phyloP scores from a whole-genome alignment of 2,113 vertebrate species.

The Corythaeola cristata region DNA sequence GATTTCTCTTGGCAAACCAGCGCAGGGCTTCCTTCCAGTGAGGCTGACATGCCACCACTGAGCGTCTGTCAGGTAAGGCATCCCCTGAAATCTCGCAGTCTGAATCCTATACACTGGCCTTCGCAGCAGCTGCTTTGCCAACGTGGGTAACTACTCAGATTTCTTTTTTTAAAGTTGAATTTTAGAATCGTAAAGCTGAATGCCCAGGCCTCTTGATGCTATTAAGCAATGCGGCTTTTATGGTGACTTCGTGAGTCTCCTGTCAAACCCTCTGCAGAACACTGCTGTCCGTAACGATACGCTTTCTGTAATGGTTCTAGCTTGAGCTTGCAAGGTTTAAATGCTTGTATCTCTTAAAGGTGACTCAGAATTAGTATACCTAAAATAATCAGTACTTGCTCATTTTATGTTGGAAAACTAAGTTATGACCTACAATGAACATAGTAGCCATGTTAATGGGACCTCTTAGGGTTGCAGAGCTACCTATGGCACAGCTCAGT shows the following conservation, averaged over 20 bases:
- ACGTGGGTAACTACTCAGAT: background rate
- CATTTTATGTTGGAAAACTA: background rate
- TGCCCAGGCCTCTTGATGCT: background rate
- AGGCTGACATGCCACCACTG: constrained; percentile 23
- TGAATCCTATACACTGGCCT: background rate
- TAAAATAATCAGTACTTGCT: background rate
- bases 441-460: too few species aligned
- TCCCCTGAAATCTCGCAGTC: background rate
- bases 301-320: background rate
- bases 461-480: background rate
- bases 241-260: background rate
- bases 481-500: background rate
- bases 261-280: background rate
- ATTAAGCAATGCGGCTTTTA: background rate
- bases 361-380: background rate
- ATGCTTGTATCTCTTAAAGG: background rate
- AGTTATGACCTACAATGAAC: background rate
- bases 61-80: background rate
- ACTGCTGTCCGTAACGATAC: background rate
- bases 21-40: constrained; percentile 25
- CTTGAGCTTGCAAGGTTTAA: background rate
- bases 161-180: background rate
- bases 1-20: constrained; percentile 59
- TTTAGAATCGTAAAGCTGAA: background rate
- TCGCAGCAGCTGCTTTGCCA: background rate